These are phyloP conservation scores for Bos javanicus DNA, from an alignment of 2,113 vertebrate genomes.

Conservation along the genomic window DNA sequence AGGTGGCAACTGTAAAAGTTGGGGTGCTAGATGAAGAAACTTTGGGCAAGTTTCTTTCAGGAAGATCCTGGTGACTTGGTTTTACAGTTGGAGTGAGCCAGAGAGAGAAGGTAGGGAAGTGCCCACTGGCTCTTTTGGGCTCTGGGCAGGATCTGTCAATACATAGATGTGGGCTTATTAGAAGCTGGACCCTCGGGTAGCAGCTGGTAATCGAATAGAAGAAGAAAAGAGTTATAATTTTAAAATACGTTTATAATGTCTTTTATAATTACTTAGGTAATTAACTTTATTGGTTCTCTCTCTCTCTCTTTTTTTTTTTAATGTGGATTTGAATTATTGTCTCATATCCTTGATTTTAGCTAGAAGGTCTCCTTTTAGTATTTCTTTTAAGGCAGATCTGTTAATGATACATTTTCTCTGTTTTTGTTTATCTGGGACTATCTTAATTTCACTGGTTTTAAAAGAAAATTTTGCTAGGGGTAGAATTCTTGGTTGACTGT, in stretches of 20 bases:
- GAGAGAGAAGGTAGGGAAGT: neutral
- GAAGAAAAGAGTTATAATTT: neutral
- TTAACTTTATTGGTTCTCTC: neutral
- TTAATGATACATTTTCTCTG: neutral
- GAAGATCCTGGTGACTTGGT: neutral
- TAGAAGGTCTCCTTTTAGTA: neutral
- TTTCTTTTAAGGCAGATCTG: neutral
- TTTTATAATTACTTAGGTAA: neutral
- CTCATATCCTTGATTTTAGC: neutral
- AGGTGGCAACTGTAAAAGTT: neutral
- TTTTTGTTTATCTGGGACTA: neutral
- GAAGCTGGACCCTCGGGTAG: neutral
- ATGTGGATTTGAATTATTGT: neutral
- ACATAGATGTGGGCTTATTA: neutral
- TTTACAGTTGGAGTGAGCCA: neutral
- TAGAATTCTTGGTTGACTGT: neutral
- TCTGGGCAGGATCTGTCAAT: neutral
- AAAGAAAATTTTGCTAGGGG: neutral
- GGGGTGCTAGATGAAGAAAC: neutral
- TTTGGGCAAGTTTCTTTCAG: neutral
- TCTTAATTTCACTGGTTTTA: neutral
- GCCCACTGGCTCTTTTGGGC: neutral
- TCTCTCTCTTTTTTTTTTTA: neutral
- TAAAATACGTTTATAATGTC: neutral
- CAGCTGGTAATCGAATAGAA: neutral